Conservation (phyloP, 2,113 vertebrate species). For the Bufo bufo region DNA sequence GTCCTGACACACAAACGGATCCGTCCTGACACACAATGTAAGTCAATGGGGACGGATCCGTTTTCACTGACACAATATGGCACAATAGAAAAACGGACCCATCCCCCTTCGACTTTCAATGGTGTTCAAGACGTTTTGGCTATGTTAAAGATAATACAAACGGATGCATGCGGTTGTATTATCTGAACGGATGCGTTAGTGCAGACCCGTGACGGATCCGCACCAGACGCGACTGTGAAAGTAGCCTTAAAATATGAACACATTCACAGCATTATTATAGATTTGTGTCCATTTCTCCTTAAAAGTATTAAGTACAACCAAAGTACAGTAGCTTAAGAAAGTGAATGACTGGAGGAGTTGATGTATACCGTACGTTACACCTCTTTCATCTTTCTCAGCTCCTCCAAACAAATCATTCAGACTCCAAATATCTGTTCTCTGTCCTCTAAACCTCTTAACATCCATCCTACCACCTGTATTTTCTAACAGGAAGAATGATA, state of each 20-base stretch:
- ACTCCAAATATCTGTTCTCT: conserved; percentile 42
- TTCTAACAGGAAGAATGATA: conserved; percentile 33
- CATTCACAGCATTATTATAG: background rate
- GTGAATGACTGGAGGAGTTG: background rate
- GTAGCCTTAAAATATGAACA: background rate
- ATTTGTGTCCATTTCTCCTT: background rate
- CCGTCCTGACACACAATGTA: no score
- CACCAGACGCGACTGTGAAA: no score
- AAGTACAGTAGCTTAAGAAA: conserved; percentile 12
- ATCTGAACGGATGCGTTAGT: no score
- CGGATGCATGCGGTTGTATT: no score
- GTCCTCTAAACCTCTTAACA: conserved; percentile 10
- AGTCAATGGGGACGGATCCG: no score
- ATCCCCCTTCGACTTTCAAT: no score
- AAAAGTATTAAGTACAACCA: conserved; percentile 7
- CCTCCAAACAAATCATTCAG: conserved; percentile 7
- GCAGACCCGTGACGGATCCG: no score
- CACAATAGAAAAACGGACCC: no score
- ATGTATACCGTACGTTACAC: background rate
- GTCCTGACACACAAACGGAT: no score
- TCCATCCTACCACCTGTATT: conserved; percentile 44
- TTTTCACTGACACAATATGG: no score
- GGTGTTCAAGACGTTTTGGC: no score
- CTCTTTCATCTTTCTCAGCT: conserved; percentile 14
- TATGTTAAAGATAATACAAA: no score